A percentile compares a stretch with the other conserved stretches of the same genome.
These are phyloP conservation scores for Drosophila pseudotalamancana DNA, from an alignment of 2,888 invertebrate species.

Conservation along the genomic window DNA sequence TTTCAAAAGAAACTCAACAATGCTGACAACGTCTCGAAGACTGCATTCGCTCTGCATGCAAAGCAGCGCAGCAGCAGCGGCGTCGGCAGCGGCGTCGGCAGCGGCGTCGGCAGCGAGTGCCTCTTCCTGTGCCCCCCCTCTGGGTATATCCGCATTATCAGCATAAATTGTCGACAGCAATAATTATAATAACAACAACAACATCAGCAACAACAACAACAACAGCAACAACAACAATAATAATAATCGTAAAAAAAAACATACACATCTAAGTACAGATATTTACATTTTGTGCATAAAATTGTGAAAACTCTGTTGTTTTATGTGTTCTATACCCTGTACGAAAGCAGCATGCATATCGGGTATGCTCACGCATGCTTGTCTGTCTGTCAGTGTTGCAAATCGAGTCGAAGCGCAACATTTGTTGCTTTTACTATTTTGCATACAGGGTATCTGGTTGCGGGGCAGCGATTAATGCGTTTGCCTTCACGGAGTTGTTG, in stretches of 20 bases:
- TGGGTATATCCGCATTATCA: conserved; percentile 49
- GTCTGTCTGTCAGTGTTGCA: too few species aligned
- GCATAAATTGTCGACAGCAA: conserved; percentile 28
- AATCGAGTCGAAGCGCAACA: too few species aligned
- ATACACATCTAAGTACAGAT: conserved; percentile 14
- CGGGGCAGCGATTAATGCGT: neutral
- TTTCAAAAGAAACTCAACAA: conserved; percentile 51
- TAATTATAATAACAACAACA: conserved; percentile 19
- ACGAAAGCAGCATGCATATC: neutral
- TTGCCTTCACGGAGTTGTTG: neutral
- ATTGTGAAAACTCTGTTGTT: conserved; percentile 28
- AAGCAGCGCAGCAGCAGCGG: conserved; percentile 27
- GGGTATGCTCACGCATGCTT: neutral
- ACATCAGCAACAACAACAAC: conserved; percentile 21
- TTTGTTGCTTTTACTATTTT: too few species aligned
- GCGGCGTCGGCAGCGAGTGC: conserved; percentile 2
- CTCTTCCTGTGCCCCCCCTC: conserved; percentile 14
- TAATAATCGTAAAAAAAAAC: conserved; percentile 16
- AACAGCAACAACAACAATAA: too few species aligned
- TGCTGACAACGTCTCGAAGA: conserved; percentile 33
- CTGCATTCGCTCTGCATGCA: conserved; percentile 47
- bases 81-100: conserved; percentile 2
- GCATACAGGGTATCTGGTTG: neutral
- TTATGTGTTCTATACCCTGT: conserved; percentile 3
- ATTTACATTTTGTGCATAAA: conserved; percentile 13